These are phyloP conservation scores for Myathropa florea DNA, from an alignment of 2,888 invertebrate species.

Conservation along the genomic window DNA sequence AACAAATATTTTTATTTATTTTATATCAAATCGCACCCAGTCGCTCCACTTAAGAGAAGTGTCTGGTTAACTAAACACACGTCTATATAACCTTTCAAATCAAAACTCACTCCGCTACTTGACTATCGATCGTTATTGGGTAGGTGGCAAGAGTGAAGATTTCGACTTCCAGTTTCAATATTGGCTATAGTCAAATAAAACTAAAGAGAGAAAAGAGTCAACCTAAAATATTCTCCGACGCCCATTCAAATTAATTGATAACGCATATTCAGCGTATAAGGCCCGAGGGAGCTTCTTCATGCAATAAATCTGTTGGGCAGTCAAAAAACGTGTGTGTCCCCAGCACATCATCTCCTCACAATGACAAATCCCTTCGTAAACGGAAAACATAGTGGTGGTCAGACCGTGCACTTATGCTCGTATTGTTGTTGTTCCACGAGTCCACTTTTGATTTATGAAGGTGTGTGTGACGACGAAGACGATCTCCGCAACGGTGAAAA, in stretches of 20 bases:
- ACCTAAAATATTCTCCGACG: conserved; percentile 34
- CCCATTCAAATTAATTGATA: conserved; percentile 66
- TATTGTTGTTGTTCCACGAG: conserved; percentile 31
- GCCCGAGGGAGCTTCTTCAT: conserved; percentile 46
- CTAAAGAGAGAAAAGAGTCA: conserved; percentile 4
- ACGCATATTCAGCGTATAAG: conserved; percentile 47
- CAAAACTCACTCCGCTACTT: conserved; percentile 44
- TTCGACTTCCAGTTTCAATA: conserved; percentile 40
- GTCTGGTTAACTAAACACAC: conserved; percentile 33
- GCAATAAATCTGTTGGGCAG: conserved; percentile 64
- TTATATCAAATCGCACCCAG: conserved; percentile 37
- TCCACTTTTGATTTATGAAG: conserved; percentile 64
- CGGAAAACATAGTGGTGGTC: conserved; percentile 3
- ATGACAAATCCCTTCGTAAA: conserved; percentile 20
- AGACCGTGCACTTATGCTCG: neutral
- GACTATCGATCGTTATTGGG: conserved; percentile 24
- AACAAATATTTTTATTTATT: conserved; percentile 44
- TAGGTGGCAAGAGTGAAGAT: neutral
- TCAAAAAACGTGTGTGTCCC: conserved; percentile 49
- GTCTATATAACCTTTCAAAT: conserved; percentile 30
- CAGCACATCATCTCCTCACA: conserved; percentile 42
- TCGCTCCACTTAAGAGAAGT: conserved; percentile 21
- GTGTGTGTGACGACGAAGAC: conserved; percentile 36
- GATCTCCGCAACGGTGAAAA: conserved; percentile 41
- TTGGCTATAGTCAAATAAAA: conserved; percentile 46